Evolutionary conservation across 2,113 vertebrate genomes (phyloP), one percentile per base, ranked within the genome.

Genomic region (Tetrax tetrax): DNA sequence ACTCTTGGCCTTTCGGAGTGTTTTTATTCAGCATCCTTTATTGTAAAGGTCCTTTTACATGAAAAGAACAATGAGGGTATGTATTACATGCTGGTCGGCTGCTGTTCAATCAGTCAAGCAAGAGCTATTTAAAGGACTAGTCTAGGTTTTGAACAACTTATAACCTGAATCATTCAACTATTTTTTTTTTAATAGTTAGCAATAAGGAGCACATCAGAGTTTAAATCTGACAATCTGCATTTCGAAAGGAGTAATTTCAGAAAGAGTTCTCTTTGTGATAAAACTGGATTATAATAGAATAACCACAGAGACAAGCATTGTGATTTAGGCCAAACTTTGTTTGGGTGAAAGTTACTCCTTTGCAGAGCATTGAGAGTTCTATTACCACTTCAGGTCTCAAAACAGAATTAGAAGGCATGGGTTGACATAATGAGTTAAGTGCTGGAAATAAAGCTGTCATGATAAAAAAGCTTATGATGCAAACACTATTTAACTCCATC

Each of bases 401-500:
- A 95, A 91, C 89, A 96, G 77, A 93, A 76, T 84, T 48, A 47
- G 57, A 82, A 92, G 83, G 87, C 35, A 43, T 35, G 45, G 27
- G 17, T 25, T 96, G 96, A 89, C 89, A 95, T 87, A 89, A 94
- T 90, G 83, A 94, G 83, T 91, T 89, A 96, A 91, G 74, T 61
- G 57, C 57, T 95, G 24, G 60, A 96, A 96, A 81, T 89, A 95
- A 95, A 92, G 14, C 66, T 92, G 83, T 83, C 88, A 88, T 59
- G 51, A 89, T 86, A 87, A 92, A 87, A 95, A 87, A 92, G 35
- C 29, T 79, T 75, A 87, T 79, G 87, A 96, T 91, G 84, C 41
- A 95, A 94, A 85, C 87, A 78, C 60, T 91, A 56, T 95, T 97
- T 94, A 95, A 95, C 81, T 85, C 83, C 83, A 93, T 84, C 81